phyloP scores from a whole-genome alignment of 2,888 invertebrate genomes.

The Ophion ellenae region DNA sequence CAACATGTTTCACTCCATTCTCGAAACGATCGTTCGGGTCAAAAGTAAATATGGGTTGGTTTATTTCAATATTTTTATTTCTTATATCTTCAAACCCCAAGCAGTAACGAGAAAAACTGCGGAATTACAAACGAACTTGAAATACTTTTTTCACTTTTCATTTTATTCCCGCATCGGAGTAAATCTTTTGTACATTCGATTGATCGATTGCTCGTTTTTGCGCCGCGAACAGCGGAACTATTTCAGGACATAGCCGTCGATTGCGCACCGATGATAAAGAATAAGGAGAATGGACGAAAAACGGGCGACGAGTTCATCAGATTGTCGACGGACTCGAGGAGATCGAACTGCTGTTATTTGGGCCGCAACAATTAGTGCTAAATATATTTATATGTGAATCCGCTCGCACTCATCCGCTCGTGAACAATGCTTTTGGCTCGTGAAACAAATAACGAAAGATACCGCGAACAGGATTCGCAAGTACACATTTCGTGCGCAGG shows the following conservation, averaged over 20 bases:
- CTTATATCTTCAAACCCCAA: too few relatives aligned
- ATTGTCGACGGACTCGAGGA: slow-evolving; percentile 49
- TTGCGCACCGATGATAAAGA: slow-evolving; percentile 63
- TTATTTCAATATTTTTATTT: too few relatives aligned
- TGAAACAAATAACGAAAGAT: neutral
- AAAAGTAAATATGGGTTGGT: too few relatives aligned
- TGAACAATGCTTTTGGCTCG: slow-evolving; percentile 4
- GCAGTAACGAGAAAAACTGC: too few relatives aligned
- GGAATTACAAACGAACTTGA: too few relatives aligned
- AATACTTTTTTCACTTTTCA: neutral
- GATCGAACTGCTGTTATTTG: slow-evolving; percentile 54
- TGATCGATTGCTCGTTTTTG: neutral
- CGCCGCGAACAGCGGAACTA: slow-evolving; percentile 71
- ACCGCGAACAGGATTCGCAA: slow-evolving; percentile 6
- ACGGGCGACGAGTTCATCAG: slow-evolving; percentile 50
- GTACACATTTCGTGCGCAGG: slow-evolving; percentile 31
- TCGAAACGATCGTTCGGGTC: too few relatives aligned
- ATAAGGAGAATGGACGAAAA: neutral
- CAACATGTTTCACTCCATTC: too few relatives aligned
- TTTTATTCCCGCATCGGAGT: neutral
- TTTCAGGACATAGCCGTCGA: slow-evolving; percentile 77
- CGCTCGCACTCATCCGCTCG: neutral
- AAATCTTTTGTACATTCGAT: neutral
- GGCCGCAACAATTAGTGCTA: slow-evolving; percentile 22
- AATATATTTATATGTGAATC: neutral